phyloP scores from a whole-genome alignment of 2,797 vertebrate species.

The Coccyzus lansbergi region DNA sequence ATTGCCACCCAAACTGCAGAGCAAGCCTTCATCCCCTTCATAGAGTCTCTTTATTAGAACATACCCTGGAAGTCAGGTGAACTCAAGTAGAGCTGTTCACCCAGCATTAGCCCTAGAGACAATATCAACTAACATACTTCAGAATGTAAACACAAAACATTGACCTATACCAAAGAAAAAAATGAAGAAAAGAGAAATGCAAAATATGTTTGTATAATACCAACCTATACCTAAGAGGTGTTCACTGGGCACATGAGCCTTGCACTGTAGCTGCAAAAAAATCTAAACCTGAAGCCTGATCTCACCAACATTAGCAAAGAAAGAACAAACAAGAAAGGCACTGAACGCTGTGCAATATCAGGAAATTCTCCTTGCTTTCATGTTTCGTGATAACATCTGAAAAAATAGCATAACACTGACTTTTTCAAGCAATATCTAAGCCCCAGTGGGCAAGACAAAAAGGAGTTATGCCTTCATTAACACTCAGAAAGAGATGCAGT shows the following conservation, averaged over 20 bases:
- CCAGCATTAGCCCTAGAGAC: neutral
- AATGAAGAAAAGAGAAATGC: neutral
- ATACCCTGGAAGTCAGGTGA: neutral
- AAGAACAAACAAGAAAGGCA: neutral
- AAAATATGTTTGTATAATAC: neutral
- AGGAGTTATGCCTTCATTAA: neutral
- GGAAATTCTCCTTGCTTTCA: neutral
- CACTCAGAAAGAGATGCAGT: neutral
- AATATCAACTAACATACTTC: neutral
- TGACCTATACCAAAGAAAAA: fast-evolving
- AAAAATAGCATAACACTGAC: neutral
- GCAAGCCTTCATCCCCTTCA: neutral
- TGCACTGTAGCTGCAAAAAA: neutral
- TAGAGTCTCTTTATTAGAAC: neutral
- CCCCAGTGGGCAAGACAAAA: neutral
- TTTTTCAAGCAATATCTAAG: neutral
- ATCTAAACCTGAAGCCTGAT: neutral
- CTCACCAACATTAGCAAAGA: neutral
- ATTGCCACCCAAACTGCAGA: neutral
- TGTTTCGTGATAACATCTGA: neutral
- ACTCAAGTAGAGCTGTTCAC: neutral
- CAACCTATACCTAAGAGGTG: neutral
- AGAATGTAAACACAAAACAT: neutral
- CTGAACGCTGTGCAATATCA: neutral
- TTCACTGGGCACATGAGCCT: neutral